Conservation (phyloP, 2,797 vertebrate genomes). For the Hoplostethus mediterraneus region DNA sequence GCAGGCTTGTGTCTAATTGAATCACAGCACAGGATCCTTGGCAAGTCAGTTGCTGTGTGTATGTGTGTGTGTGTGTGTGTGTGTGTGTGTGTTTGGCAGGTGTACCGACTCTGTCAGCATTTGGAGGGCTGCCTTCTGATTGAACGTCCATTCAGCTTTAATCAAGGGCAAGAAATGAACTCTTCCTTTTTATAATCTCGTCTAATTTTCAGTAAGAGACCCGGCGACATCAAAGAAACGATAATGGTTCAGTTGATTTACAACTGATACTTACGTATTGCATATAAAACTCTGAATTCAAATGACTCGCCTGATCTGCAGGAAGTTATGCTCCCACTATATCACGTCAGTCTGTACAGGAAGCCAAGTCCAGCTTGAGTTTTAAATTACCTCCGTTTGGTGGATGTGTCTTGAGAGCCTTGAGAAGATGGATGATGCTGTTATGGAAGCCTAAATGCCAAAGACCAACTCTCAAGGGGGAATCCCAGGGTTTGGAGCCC, state of each 20-base stretch:
- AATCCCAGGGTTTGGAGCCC: slow-evolving; percentile 62
- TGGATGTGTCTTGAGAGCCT: slow-evolving; percentile 11
- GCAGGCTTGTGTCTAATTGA: slow-evolving; percentile 61
- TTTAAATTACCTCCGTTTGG: slow-evolving; percentile 15
- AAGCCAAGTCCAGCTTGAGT: neutral
- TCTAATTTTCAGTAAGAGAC: slow-evolving; percentile 22
- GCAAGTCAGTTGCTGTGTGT: slow-evolving; percentile 22
- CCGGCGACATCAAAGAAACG: slow-evolving; percentile 1
- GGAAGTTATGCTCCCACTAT: slow-evolving; percentile 14
- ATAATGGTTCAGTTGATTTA: no score
- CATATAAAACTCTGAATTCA: no score
- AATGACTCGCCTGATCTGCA: neutral
- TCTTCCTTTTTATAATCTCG: slow-evolving; percentile 13
- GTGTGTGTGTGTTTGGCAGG: slow-evolving; percentile 48
- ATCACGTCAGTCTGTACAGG: neutral
- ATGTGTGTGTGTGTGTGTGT: slow-evolving; percentile 5
- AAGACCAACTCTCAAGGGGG: slow-evolving; percentile 50
- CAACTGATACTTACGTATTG: no score
- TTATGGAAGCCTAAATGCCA: slow-evolving; percentile 45
- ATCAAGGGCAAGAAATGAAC: slow-evolving; percentile 37
- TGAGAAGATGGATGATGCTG: slow-evolving; percentile 41
- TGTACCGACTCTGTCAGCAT: slow-evolving; percentile 54
- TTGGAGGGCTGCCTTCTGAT: slow-evolving; percentile 43
- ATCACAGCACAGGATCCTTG: slow-evolving; percentile 49
- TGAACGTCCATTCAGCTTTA: slow-evolving; percentile 50